phyloP scores from a whole-genome alignment of 2,888 invertebrate genomes.

The Drosophila diplacantha region DNA sequence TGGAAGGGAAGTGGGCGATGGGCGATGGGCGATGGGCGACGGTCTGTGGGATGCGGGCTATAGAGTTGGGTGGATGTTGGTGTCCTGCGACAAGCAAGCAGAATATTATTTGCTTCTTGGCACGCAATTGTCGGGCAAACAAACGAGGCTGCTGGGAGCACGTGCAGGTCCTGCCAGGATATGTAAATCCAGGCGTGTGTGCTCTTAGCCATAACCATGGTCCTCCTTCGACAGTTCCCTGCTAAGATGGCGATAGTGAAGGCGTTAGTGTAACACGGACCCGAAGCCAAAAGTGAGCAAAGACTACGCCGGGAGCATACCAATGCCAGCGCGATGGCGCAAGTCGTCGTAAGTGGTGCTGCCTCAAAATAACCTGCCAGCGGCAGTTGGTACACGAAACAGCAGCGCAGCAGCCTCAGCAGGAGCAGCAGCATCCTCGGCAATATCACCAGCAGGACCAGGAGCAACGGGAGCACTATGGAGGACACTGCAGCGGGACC shows the following conservation, averaged over 20 bases:
- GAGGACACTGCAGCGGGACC: conserved; percentile 51
- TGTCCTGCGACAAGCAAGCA: conserved; percentile 39
- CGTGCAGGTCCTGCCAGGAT: conserved; percentile 38
- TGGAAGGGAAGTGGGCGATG: not conserved
- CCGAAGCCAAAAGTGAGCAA: conserved; percentile 27
- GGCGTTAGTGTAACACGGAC: conserved; percentile 47
- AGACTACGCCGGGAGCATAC: conserved; percentile 50
- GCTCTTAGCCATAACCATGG: conserved; percentile 43
- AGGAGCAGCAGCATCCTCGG: conserved; percentile 17
- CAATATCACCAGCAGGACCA: conserved; percentile 18
- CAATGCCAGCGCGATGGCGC: conserved; percentile 50
- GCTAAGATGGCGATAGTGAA: conserved; percentile 44
- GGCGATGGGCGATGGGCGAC: not conserved
- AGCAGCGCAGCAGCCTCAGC: conserved; percentile 16
- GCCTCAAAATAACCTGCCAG: conserved; percentile 47
- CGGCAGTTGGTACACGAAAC: conserved; percentile 15
- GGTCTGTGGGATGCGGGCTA: conserved; percentile 1
- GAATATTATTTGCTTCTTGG: conserved; percentile 54
- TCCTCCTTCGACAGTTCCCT: conserved; percentile 37
- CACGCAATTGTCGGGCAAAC: conserved; percentile 40
- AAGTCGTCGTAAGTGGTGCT: conserved; percentile 33
- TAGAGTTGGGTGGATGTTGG: conserved; percentile 9
- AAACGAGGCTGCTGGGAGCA: conserved; percentile 34
- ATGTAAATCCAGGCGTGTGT: conserved; percentile 25
- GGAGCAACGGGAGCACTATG: conserved; percentile 44